phyloP scores from a whole-genome alignment of 2,797 vertebrate species.

The Eupleurogrammus muticus region DNA sequence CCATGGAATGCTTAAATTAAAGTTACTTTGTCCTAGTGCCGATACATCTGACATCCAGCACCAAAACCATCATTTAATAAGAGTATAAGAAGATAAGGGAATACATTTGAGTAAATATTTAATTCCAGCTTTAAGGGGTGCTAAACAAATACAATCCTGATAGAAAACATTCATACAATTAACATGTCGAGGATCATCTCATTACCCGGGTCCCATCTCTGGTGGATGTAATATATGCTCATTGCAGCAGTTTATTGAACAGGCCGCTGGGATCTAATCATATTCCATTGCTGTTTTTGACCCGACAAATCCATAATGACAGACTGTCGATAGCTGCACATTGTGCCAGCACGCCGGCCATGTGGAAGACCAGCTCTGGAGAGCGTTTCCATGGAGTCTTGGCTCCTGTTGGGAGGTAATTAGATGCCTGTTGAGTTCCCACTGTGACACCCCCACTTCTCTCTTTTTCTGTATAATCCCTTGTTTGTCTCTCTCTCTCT shows the following conservation, averaged over 20 bases:
- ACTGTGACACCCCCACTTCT: constrained; percentile 40
- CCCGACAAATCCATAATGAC: constrained; percentile 53
- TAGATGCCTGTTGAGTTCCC: constrained; percentile 73
- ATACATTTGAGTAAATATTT: not conserved
- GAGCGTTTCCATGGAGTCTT: constrained; percentile 73
- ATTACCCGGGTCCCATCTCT: constrained; percentile 16
- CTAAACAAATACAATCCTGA: not conserved
- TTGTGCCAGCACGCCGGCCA: constrained; percentile 48
- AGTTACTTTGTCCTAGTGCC: not conserved
- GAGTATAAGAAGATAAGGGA: too few relatives aligned
- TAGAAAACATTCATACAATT: not conserved
- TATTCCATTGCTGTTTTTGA: constrained; percentile 47
- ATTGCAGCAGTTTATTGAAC: constrained; percentile 42
- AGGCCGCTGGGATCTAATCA: constrained; percentile 50
- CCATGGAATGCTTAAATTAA: not conserved
- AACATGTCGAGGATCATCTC: not conserved
- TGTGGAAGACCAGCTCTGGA: constrained; percentile 46
- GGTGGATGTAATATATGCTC: constrained; percentile 22
- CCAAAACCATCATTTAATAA: not conserved
- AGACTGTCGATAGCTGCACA: constrained; percentile 52
- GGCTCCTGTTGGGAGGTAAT: constrained; percentile 73
- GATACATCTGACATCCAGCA: not conserved
- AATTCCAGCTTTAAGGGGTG: too few relatives aligned
- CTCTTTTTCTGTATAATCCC: constrained; percentile 56
- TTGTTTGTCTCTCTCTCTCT: constrained; percentile 14